Conservation (phyloP, 2,888 invertebrate genomes). For the Spodoptera littoralis region DNA sequence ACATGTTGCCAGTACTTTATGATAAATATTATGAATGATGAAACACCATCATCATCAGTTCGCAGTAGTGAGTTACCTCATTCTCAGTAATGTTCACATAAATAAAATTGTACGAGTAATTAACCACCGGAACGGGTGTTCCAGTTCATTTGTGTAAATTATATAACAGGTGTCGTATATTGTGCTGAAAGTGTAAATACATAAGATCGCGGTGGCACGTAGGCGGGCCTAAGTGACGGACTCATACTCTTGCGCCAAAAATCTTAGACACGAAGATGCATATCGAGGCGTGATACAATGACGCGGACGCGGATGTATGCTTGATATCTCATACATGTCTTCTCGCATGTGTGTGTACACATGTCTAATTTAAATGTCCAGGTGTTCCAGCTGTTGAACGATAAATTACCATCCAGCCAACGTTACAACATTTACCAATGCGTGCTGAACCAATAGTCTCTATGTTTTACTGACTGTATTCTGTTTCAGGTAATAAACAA, state of each 20-base stretch:
- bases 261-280: constrained; percentile 52
- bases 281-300: constrained; percentile 38
- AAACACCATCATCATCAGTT: not conserved
- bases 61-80: constrained; percentile 7
- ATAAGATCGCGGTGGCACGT: constrained; percentile 40
- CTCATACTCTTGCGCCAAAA: constrained; percentile 57
- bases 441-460: too few species aligned
- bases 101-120: constrained; percentile 22
- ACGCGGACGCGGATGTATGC: constrained; percentile 15
- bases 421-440: too few species aligned
- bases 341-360: not conserved
- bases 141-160: constrained; percentile 29
- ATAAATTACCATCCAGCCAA: too few species aligned
- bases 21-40: not conserved
- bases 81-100: constrained; percentile 16
- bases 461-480: too few species aligned
- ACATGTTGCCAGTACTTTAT: too few species aligned
- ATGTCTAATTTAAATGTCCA: constrained; percentile 5
- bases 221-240: constrained; percentile 48
- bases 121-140: constrained; percentile 18
- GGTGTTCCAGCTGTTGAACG: not conserved
- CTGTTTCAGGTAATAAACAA: too few species aligned
- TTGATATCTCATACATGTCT: constrained; percentile 12
- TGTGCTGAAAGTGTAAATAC: constrained; percentile 27
- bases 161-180: constrained; percentile 17